Evolutionary conservation across 92 coral and sea anemone genomes (phyloP).

Genomic region (Actinostola sp.): DNA sequence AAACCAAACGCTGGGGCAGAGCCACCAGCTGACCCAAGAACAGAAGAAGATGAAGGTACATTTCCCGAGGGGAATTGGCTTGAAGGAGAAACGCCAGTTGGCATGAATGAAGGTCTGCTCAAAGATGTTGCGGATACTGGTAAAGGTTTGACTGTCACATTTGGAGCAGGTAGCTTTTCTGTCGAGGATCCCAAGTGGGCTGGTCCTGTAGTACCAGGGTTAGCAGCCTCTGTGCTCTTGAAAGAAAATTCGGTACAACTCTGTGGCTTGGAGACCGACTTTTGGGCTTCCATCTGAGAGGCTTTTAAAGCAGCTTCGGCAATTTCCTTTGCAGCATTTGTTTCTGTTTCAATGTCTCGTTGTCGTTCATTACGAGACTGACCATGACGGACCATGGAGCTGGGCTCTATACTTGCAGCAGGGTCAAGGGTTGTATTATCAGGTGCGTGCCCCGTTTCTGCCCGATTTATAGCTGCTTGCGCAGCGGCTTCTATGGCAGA

Average conservation of each 20-base stretch:
- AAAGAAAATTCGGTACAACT: slow-evolving; percentile 56
- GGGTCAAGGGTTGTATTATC: slow-evolving; percentile 53
- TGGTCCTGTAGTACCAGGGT: slow-evolving; percentile 52
- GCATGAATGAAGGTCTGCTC: slow-evolving; percentile 27
- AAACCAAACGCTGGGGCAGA: slow-evolving; percentile 10
- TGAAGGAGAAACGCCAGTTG: not conserved
- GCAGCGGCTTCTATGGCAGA: slow-evolving; percentile 68
- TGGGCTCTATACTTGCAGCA: slow-evolving; percentile 79
- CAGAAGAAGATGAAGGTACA: slow-evolving; percentile 13
- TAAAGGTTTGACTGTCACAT: slow-evolving; percentile 67
- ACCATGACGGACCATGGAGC: slow-evolving; percentile 70
- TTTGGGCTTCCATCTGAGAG: slow-evolving; percentile 62
- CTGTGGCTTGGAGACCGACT: slow-evolving; percentile 54
- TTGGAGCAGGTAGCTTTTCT: slow-evolving; percentile 41
- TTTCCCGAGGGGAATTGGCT: slow-evolving; percentile 3
- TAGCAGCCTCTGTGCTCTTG: slow-evolving; percentile 39
- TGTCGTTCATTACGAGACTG: slow-evolving; percentile 6
- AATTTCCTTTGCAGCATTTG: slow-evolving; percentile 55
- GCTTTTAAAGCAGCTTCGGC: slow-evolving; percentile 81
- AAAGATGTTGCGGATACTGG: slow-evolving; percentile 20
- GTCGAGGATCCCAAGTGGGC: slow-evolving; percentile 20
- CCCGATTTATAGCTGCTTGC: slow-evolving; percentile 72
- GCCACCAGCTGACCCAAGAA: too few relatives aligned
- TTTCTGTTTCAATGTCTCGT: slow-evolving; percentile 32
- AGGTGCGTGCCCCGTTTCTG: slow-evolving; percentile 30